Conservation (phyloP, 2,888 invertebrate species). For the Diarsia brunnea region DNA sequence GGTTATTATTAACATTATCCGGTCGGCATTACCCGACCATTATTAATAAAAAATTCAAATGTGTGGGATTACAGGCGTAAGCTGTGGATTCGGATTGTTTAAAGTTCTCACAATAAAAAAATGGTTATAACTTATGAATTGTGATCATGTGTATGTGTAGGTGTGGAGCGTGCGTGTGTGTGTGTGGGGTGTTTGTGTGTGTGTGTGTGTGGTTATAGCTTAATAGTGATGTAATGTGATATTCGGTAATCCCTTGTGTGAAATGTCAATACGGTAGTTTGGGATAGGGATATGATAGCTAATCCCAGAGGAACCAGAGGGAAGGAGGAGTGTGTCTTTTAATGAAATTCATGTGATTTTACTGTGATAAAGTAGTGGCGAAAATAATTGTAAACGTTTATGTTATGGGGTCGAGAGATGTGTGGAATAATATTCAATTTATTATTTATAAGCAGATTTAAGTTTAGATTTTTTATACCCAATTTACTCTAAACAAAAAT, state of each 20-base stretch:
- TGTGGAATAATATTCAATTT: neutral
- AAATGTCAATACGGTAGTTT: slow-evolving; percentile 72
- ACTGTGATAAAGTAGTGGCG: slow-evolving; percentile 7
- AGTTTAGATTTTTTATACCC: neutral
- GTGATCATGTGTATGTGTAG: slow-evolving; percentile 18
- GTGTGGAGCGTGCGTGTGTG: slow-evolving; percentile 30
- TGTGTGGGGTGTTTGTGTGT: slow-evolving; percentile 35
- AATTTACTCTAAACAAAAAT: neutral
- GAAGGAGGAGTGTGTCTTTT: slow-evolving; percentile 28
- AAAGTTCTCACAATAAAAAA: slow-evolving; percentile 84
- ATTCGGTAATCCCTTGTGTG: slow-evolving; percentile 72
- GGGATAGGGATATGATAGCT: slow-evolving; percentile 59
- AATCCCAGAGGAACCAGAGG: slow-evolving; percentile 56
- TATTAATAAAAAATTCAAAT: slow-evolving; percentile 90
- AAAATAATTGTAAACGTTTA: neutral
- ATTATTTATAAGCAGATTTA: neutral
- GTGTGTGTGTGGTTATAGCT: slow-evolving; percentile 61
- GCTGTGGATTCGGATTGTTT: slow-evolving; percentile 84
- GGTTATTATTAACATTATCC: slow-evolving; percentile 78
- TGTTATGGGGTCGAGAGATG: neutral
- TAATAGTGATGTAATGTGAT: slow-evolving; percentile 69
- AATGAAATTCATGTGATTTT: slow-evolving; percentile 53
- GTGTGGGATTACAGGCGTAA: slow-evolving; percentile 84
- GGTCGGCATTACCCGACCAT: slow-evolving; percentile 75
- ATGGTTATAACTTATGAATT: slow-evolving; percentile 71